Percentiles rank a stretch among this genome's conserved stretches.
These are phyloP conservation scores for Bubalus kerabau DNA, from an alignment of 2,113 vertebrate genomes.

Conservation along the genomic window DNA sequence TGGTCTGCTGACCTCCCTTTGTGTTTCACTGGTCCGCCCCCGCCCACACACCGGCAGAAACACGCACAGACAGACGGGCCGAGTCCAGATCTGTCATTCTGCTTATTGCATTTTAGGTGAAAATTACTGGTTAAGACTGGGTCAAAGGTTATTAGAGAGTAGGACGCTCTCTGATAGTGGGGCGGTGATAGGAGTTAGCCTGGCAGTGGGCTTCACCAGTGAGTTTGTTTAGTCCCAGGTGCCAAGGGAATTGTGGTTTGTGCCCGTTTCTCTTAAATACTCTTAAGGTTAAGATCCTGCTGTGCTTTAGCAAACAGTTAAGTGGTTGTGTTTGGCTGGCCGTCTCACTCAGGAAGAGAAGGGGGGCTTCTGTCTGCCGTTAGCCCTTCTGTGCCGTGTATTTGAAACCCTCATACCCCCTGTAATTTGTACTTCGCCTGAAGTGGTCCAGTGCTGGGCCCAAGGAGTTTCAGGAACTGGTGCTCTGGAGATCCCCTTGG, in stretches of 20 bases:
- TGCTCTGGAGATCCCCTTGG: background rate
- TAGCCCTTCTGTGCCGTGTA: accelerated
- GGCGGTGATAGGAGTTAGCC: background rate
- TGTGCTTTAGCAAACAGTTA: accelerated
- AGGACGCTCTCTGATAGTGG: background rate
- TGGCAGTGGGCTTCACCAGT: accelerated
- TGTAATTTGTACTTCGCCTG: background rate
- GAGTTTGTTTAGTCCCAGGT: accelerated
- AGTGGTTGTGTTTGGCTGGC: accelerated
- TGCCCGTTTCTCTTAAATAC: too few species aligned
- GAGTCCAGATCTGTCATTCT: background rate
- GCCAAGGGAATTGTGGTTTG: accelerated
- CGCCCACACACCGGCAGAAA: accelerated
- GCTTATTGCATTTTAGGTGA: background rate
- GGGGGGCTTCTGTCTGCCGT: background rate
- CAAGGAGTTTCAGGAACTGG: too few species aligned
- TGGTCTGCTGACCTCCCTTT: too few species aligned
- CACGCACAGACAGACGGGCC: too few species aligned
- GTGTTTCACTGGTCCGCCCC: accelerated
- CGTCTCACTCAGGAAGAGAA: too few species aligned
- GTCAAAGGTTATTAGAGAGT: too few species aligned
- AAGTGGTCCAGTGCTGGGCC: background rate
- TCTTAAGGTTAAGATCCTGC: too few species aligned
- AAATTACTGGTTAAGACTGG: background rate
- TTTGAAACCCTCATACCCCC: background rate